phyloP scores from a whole-genome alignment of 2,797 vertebrate species.

The Myotis planiceps region DNA sequence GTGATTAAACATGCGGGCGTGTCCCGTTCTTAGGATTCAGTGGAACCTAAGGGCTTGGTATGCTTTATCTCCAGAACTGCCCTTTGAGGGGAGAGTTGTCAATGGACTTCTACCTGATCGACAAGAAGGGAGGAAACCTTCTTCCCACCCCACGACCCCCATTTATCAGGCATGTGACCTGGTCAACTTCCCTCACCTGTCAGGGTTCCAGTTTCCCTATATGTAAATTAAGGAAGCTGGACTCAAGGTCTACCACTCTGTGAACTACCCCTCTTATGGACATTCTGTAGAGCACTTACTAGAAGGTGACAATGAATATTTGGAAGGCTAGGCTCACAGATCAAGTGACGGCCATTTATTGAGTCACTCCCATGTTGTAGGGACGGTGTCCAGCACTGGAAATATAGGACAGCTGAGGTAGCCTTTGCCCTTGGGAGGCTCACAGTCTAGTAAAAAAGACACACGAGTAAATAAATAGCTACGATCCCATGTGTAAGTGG shows the following conservation, averaged over 20 bases:
- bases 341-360: neutral
- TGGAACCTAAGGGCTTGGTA: neutral
- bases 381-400: neutral
- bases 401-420: neutral
- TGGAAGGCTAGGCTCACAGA: neutral
- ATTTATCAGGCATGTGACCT: neutral
- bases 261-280: neutral
- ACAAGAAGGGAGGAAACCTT: neutral
- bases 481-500: neutral
- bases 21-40: neutral
- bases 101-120: neutral
- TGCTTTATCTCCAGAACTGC: accelerated
- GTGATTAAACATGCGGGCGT: accelerated
- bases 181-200: neutral
- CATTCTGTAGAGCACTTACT: neutral
- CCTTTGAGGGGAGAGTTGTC: neutral
- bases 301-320: neutral
- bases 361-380: neutral
- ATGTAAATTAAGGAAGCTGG: neutral
- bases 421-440: neutral
- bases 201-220: neutral
- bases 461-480: neutral
- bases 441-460: neutral
- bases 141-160: neutral
- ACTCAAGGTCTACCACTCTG: neutral